Percentiles rank a stretch among this genome's conserved stretches.
Evolutionary conservation across 2,797 vertebrate species (phyloP).

Genomic region (Gephyroberyx darwinii): DNA sequence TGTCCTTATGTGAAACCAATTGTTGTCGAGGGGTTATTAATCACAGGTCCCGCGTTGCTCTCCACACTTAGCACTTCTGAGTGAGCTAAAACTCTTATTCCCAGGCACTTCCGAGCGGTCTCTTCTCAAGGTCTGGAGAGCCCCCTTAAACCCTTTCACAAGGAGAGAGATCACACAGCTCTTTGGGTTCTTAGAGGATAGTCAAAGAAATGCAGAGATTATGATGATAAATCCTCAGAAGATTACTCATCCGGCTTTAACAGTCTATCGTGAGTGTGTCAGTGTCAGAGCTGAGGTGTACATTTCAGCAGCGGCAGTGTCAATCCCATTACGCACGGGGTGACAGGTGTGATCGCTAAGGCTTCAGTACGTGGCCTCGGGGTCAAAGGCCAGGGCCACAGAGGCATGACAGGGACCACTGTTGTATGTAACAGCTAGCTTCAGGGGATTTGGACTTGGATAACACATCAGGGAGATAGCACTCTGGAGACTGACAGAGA

Average conservation of each 20-base stretch:
- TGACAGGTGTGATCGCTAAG: conserved; percentile 57
- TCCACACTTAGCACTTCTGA: conserved; percentile 58
- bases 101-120: neutral
- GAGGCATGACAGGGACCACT: conserved; percentile 6
- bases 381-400: conserved; percentile 15
- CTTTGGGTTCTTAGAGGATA: neutral
- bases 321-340: conserved; percentile 63
- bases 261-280: conserved; percentile 24
- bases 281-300: conserved; percentile 67
- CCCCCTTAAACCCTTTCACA: neutral
- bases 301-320: conserved; percentile 74
- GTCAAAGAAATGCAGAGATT: neutral
- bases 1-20: conserved; percentile 66
- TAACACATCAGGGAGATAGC: conserved; percentile 12
- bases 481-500: conserved; percentile 2
- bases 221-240: neutral
- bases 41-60: conserved; percentile 65
- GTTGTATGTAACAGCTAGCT: conserved; percentile 52
- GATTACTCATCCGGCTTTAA: neutral
- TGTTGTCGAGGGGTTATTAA: conserved; percentile 70
- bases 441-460: conserved; percentile 20
- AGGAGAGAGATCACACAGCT: conserved; percentile 19
- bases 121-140: neutral
- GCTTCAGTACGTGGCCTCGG: conserved; percentile 22
- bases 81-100: conserved; percentile 10